Conservation (phyloP, 2,888 invertebrate species). For the Synanthedon andrenaeformis region DNA sequence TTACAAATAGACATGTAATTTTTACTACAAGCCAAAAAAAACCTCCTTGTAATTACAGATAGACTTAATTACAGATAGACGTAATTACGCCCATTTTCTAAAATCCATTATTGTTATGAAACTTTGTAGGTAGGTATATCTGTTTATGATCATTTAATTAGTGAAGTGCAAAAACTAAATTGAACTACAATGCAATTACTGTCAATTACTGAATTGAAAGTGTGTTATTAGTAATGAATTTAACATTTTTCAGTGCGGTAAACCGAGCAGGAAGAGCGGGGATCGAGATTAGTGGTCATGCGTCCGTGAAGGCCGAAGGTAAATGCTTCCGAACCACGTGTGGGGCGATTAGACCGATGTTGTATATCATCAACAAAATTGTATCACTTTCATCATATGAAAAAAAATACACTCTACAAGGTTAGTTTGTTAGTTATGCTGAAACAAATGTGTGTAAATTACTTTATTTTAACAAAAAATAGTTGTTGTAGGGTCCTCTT, state of each 20-base stretch:
- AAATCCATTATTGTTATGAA: too few species aligned
- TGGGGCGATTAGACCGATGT: slow-evolving; percentile 4
- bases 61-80: too few species aligned
- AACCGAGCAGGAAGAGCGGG: slow-evolving; percentile 40
- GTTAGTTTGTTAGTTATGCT: too few species aligned
- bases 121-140: too few species aligned
- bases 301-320: slow-evolving; percentile 50
- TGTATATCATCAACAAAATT: neutral
- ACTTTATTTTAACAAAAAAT: too few species aligned
- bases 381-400: neutral
- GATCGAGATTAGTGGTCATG: slow-evolving; percentile 38
- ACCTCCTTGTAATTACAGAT: too few species aligned
- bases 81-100: too few species aligned
- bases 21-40: too few species aligned
- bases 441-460: too few species aligned
- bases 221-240: too few species aligned
- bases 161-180: neutral
- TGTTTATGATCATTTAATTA: neutral
- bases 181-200: neutral
- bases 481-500: too few species aligned
- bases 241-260: slow-evolving; percentile 5
- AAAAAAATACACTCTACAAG: neutral
- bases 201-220: neutral
- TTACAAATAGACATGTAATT: too few species aligned
- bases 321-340: slow-evolving; percentile 46